Conservation (phyloP, 2,888 invertebrate genomes). For the Andrena flavipes region DNA sequence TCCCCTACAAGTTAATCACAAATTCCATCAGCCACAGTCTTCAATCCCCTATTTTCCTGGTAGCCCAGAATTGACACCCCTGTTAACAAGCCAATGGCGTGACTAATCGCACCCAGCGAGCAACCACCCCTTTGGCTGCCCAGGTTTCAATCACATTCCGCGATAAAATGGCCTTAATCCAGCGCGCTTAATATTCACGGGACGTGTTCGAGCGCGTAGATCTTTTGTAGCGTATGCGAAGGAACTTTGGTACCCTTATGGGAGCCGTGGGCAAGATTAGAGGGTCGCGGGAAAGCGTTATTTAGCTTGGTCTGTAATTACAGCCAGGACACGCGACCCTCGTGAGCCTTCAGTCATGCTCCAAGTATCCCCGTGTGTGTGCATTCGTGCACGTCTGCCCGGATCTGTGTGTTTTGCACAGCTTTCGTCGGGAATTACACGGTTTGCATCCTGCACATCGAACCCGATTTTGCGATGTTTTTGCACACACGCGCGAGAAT, state of each 20-base stretch:
- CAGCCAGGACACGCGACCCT: constrained; percentile 47
- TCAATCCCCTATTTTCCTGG: background rate
- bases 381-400: no score
- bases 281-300: constrained; percentile 51
- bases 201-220: constrained; percentile 9
- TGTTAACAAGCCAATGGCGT: constrained; percentile 13
- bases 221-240: constrained; percentile 45
- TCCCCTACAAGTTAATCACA: background rate
- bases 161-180: constrained; percentile 45
- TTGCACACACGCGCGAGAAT: background rate
- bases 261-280: constrained; percentile 50
- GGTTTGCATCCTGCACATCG: background rate
- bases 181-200: constrained; percentile 39
- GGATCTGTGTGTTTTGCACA: background rate
- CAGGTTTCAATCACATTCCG: constrained; percentile 40
- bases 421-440: constrained; percentile 30
- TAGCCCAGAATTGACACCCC: background rate
- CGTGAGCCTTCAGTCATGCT: constrained; percentile 17
- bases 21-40: background rate
- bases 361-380: background rate
- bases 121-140: background rate
- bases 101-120: background rate
- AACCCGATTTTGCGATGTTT: constrained; percentile 29
- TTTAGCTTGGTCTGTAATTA: constrained; percentile 57
- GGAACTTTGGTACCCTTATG: constrained; percentile 55